Base-by-base conservation (phyloP, 1,140 invertebrate genomes). In the Pogonomyrmex barbatus region DNA sequence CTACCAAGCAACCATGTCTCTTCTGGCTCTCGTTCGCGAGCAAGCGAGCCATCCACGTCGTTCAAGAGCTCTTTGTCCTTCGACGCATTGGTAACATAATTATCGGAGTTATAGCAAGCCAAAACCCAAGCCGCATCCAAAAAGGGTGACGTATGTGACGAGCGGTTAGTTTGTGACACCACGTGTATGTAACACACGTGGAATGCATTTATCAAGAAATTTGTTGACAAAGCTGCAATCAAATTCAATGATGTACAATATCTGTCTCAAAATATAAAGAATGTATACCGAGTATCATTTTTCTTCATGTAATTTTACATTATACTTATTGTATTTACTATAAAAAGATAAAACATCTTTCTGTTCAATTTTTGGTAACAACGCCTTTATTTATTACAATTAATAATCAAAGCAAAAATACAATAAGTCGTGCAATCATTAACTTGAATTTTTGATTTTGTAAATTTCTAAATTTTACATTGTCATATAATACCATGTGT, bases 21-120 rank as follows among this genome's bases (percentile, higher is more conserved):
- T 89, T 91, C 83, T 89, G 75, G 88, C 85, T 91, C 91, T 94
- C 86, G 76, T 87, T 88, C 87, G 86, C 88, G 89, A 89, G 67
- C 86, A 30, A 68, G 62, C 60, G 81, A 63, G 60, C 90, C 82
- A 90, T 92, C 90, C 86, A 90, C 45, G 88, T 91, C 90, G 89
- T 47, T 88, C 87, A 52, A 90, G 90, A 91, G 90, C 85, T 78
- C 90, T 79, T 95, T 95, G 94, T 95, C 92, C 94, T 93, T 91
- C 92, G 90, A 94, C 90, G 94, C 94, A 95, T 95, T 95, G 94
- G 94, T 95, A 95, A 95, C 94, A 95, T 95, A 95, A 95, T 95
- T 95, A 95, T 95, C 93, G 93, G 92, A 95, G 94, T 95, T 95
- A 95, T 94, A 95, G 94, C 94, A 95, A 95, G 93, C 94, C 94